Base-by-base conservation (phyloP, 1,140 invertebrate genomes). In the Caenorhabditis remanei region DNA sequence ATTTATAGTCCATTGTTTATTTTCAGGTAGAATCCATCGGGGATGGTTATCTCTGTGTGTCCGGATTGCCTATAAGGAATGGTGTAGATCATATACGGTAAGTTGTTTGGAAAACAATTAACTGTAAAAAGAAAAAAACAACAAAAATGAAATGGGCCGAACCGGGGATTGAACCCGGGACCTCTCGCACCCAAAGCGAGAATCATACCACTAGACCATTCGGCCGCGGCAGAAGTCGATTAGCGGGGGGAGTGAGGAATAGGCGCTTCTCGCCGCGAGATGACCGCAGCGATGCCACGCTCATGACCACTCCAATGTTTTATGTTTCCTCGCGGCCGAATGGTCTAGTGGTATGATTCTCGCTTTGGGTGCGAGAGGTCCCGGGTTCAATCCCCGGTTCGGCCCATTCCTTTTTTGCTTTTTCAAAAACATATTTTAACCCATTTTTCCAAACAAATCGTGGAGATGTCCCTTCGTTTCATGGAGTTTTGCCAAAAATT, bases 1-100 rank as follows among this genome's bases (percentile, higher is more conserved):
- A 32, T n/a, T n/a, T n/a, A n/a, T n/a, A n/a, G n/a, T n/a, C n/a
- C n/a, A n/a, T n/a, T 11, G 16, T 32, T 8, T 32, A 2, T n/a
- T 87, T 88, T n/a, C 53, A 88, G 87, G 87, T 88, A 16, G 87
- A 88, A 85, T 88, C 87, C 5, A 88, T 88, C 8, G 86, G 86
- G 21, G 90, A 92, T 84, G 90, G 91, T 41, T 99, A 99, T 93
- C 97, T 99, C 93, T 94, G 95, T 48, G 94, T 94, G 19, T 94
- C 94, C 19, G 95, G 95, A 11, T 90, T 95, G 14, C 95, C 95
- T 0, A 88, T 93, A 11, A 90, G 93, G 75, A 95, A 95, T 90
- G 95, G 94, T 7, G 94, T 93, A 79, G 89, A 93, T 0, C 94
- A 95, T 89, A 94, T 93, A 0, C 89, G 41, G 94, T 71, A 32